Conservation (phyloP, 2,797 vertebrate genomes). For the Anolis apletophallus region DNA sequence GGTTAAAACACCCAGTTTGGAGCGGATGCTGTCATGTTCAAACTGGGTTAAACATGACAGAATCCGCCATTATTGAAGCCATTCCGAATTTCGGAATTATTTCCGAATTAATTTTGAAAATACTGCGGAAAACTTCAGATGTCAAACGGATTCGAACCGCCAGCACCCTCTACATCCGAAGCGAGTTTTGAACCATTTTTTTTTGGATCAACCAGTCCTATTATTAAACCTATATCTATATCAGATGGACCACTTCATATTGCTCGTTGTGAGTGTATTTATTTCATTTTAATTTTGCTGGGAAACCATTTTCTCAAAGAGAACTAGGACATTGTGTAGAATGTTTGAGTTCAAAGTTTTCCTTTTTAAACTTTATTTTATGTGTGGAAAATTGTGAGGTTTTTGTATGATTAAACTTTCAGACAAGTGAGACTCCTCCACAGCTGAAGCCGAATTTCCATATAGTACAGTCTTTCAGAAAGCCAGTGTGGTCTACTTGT, state of each 20-base stretch:
- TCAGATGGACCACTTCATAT: not conserved
- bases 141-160: too few species aligned
- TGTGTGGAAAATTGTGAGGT: not conserved
- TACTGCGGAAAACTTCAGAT: too few species aligned
- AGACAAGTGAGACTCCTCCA: not conserved
- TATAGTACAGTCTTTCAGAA: not conserved
- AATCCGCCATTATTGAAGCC: too few species aligned
- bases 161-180: too few species aligned
- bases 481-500: not conserved
- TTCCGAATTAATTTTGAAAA: too few species aligned
- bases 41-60: too few species aligned
- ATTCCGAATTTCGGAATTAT: too few species aligned
- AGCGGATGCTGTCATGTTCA: too few species aligned
- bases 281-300: not conserved
- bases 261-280: not conserved
- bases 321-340: not conserved
- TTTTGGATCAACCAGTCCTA: too few species aligned
- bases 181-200: too few species aligned
- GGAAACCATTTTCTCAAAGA: not conserved
- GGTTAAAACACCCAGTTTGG: too few species aligned
- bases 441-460: not conserved
- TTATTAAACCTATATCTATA: not conserved
- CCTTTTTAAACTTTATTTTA: too few species aligned
- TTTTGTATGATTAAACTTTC: not conserved
- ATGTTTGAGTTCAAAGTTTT: not conserved